A percentile compares a stretch with the other conserved stretches of the same genome.
phyloP scores from a whole-genome alignment of 2,113 vertebrate genomes.

The Onychorhynchus coronatus region DNA sequence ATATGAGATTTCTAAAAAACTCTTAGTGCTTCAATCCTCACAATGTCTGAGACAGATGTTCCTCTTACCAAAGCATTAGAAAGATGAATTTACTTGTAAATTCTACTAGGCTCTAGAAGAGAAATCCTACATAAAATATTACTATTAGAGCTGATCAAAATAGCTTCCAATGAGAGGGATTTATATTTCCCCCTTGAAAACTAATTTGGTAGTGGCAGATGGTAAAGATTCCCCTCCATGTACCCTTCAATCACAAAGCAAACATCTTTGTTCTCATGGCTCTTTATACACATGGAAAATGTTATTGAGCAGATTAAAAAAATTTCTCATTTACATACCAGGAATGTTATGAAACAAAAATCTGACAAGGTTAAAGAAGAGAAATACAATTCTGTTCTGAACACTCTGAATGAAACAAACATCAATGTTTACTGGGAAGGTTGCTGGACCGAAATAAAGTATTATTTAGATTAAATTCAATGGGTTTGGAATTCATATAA shows the following conservation, averaged over 20 bases:
- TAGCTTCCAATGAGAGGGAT: slow-evolving; percentile 30
- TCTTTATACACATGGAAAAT: background rate
- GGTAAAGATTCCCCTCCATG: slow-evolving; percentile 21
- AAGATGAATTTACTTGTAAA: slow-evolving; percentile 25
- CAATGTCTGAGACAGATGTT: slow-evolving; percentile 37
- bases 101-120: slow-evolving; percentile 5
- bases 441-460: background rate
- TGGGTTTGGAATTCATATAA: background rate
- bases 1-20: slow-evolving; percentile 5
- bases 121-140: slow-evolving; percentile 44
- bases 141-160: slow-evolving; percentile 38
- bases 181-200: slow-evolving; percentile 37
- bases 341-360: background rate
- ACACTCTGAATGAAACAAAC: background rate
- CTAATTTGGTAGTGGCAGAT: slow-evolving; percentile 51
- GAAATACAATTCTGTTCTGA: background rate
- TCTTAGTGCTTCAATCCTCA: background rate
- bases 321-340: background rate
- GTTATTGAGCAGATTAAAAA: background rate
- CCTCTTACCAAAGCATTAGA: slow-evolving; percentile 9
- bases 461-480: background rate
- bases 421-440: background rate
- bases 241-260: slow-evolving; percentile 20
- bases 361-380: background rate
- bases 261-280: background rate